Evolutionary conservation across 1,140 invertebrate species (phyloP).

Genomic region (Nomia melanderi): DNA sequence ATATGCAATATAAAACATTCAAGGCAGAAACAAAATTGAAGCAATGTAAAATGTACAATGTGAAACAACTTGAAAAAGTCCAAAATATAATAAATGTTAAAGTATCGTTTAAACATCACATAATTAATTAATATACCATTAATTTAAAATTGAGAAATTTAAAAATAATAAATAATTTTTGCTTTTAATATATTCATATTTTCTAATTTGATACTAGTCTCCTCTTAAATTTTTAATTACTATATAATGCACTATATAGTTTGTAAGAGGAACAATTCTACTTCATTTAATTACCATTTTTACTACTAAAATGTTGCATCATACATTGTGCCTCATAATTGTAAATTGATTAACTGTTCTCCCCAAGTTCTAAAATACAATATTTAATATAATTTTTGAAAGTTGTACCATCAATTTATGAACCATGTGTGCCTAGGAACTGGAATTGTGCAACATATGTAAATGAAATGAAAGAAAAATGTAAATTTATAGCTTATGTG

Average conservation of each 20-base stretch:
- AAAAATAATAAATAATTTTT: background rate
- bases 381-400: background rate
- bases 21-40: conserved; percentile 15
- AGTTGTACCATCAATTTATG: conserved; percentile 23
- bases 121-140: background rate
- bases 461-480: conserved; percentile 28
- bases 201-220: conserved; percentile 16
- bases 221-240: background rate
- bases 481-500: background rate
- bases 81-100: background rate
- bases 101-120: background rate
- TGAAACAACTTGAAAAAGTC: background rate
- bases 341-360: conserved; percentile 5
- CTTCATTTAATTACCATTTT: background rate
- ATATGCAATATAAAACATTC: background rate
- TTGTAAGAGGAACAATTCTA: background rate
- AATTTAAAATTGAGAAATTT: background rate
- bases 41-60: background rate
- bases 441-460: conserved; percentile 45
- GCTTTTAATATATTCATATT: background rate
- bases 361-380: background rate
- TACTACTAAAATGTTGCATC: conserved; percentile 2
- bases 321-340: conserved; percentile 2
- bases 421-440: conserved; percentile 28
- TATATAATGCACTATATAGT: background rate